Evolutionary conservation across 2,113 vertebrate species (phyloP).

Genomic region (Hypanus sabinus): DNA sequence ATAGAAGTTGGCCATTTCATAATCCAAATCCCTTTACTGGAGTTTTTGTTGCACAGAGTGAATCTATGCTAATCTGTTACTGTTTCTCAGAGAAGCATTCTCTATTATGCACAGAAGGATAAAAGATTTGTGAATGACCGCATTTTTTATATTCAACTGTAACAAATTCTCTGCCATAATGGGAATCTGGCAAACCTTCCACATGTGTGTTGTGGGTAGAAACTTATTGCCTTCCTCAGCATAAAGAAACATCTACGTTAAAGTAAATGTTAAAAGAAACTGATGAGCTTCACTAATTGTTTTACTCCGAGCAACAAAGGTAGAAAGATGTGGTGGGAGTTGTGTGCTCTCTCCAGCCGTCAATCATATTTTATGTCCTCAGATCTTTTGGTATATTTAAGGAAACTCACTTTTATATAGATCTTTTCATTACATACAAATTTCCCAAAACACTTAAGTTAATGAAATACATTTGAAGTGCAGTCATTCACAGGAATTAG

Average conservation of each 20-base stretch:
- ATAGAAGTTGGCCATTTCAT: slow-evolving; percentile 51
- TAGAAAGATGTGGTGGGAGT: background rate
- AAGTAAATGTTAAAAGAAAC: background rate
- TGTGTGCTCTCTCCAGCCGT: background rate
- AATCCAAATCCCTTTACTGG: slow-evolving; percentile 52
- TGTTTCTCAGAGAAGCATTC: slow-evolving; percentile 40
- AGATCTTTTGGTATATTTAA: background rate
- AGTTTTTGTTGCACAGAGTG: slow-evolving; percentile 48
- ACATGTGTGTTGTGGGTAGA: background rate
- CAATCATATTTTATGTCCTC: background rate
- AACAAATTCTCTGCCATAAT: background rate
- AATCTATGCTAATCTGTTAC: slow-evolving; percentile 49
- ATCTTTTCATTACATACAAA: too few relatives aligned
- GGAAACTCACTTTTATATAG: too few relatives aligned
- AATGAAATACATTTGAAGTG: too few relatives aligned
- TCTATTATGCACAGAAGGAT: slow-evolving; percentile 40
- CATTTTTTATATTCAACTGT: background rate
- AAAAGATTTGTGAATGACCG: background rate
- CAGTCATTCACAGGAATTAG: too few relatives aligned
- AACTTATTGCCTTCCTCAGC: background rate
- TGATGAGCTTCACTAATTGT: background rate
- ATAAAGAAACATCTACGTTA: background rate
- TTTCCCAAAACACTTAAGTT: too few relatives aligned
- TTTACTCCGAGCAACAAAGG: background rate
- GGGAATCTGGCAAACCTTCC: background rate